phyloP scores from a whole-genome alignment of 92 coral and sea anemone genomes.

The Parazoanthus swiftii region DNA sequence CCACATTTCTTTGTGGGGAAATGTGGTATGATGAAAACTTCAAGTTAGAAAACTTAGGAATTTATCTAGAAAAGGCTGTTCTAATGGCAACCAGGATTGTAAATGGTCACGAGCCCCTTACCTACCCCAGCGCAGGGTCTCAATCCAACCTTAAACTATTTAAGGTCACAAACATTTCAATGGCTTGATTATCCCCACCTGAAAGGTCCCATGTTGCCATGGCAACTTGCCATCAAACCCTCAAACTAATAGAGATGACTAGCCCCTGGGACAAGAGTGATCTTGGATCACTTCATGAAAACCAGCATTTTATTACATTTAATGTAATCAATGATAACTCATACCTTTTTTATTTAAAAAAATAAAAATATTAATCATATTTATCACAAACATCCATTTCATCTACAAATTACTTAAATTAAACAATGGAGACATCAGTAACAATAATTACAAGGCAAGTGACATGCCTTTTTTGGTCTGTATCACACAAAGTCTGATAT shows the following conservation, averaged over 20 bases:
- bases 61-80: too few species aligned
- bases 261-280: constrained; percentile 28
- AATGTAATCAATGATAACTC: constrained; percentile 4
- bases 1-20: constrained; percentile 22
- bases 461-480: too few species aligned
- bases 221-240: constrained; percentile 31
- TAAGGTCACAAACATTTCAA: constrained; percentile 27
- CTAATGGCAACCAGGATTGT: constrained; percentile 33
- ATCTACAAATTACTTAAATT: constrained; percentile 24
- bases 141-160: constrained; percentile 33
- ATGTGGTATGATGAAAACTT: too few species aligned
- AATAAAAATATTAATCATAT: constrained; percentile 22
- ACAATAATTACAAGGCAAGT: constrained; percentile 7
- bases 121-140: constrained; percentile 39
- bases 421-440: constrained; percentile 31
- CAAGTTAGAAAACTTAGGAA: too few species aligned
- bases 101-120: constrained; percentile 28
- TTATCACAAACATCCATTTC: constrained; percentile 28
- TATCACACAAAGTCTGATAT: too few species aligned
- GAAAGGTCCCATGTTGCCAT: constrained; percentile 30
- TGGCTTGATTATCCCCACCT: constrained; percentile 18
- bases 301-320: constrained; percentile 30
- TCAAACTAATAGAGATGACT: constrained; percentile 31
- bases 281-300: constrained; percentile 24
- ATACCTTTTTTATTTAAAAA: constrained; percentile 9